These are phyloP conservation scores for Trichonephila inaurata DNA, from an alignment of 1,140 invertebrate species.

Conservation along the genomic window DNA sequence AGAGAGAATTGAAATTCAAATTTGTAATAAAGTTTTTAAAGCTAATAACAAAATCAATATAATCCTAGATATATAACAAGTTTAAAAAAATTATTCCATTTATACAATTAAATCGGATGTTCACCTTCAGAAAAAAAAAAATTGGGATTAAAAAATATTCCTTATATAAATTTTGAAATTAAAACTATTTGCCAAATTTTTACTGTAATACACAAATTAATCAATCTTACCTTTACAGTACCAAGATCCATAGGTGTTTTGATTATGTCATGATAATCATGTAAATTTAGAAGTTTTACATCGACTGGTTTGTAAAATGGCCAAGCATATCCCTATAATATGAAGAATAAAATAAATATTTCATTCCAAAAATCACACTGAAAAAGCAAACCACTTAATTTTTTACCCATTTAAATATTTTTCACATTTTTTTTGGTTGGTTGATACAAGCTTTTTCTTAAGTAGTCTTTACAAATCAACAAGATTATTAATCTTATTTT, in stretches of 20 bases:
- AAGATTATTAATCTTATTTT: too few relatives aligned
- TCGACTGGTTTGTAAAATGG: slow-evolving; percentile 99
- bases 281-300: slow-evolving; percentile 94
- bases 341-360: not conserved
- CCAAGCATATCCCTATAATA: slow-evolving; percentile 89
- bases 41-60: too few relatives aligned
- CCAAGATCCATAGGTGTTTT: slow-evolving; percentile 99
- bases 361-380: too few relatives aligned
- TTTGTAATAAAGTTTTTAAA: too few relatives aligned
- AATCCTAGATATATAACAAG: too few relatives aligned
- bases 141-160: not conserved
- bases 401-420: too few relatives aligned
- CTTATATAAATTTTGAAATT: not conserved
- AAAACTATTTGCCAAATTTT: not conserved
- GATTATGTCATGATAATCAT: slow-evolving; percentile 99
- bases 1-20: too few relatives aligned
- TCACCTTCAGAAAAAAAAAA: not conserved
- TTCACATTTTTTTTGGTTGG: too few relatives aligned
- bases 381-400: too few relatives aligned
- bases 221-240: slow-evolving; percentile 87
- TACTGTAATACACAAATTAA: not conserved
- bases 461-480: too few relatives aligned
- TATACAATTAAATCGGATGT: not conserved
- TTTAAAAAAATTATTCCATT: not conserved
- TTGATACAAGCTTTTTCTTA: too few relatives aligned